These are phyloP conservation scores for Phoebastria nigripes DNA, from an alignment of 2,797 vertebrate species.

Conservation along the genomic window DNA sequence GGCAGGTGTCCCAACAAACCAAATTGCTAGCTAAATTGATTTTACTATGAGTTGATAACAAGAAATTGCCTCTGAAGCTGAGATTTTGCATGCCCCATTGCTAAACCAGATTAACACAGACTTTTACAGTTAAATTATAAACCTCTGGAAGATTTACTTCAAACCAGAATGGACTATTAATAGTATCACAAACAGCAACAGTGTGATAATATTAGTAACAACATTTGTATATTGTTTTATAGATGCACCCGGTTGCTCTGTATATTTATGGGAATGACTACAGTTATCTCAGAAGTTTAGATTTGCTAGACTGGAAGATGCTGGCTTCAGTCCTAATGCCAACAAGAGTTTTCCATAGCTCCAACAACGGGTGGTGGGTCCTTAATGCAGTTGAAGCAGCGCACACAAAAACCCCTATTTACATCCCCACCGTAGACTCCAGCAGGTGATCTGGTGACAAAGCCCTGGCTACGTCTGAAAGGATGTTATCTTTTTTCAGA, in stretches of 20 bases:
- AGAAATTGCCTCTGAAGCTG: not conserved
- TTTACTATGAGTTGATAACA: not conserved
- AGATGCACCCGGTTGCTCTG: not conserved
- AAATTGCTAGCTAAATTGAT: not conserved
- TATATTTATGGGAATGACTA: not conserved
- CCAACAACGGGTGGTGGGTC: not conserved
- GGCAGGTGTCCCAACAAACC: not conserved
- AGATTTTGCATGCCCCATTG: not conserved
- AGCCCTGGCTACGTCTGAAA: not conserved
- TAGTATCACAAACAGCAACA: not conserved
- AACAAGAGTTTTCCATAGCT: not conserved
- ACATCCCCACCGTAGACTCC: not conserved
- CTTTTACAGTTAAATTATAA: not conserved
- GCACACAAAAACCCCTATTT: rapidly evolving
- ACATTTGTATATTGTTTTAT: rapidly evolving
- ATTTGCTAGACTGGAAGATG: not conserved
- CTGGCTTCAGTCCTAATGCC: not conserved
- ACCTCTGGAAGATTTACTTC: not conserved
- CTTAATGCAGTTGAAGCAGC: not conserved
- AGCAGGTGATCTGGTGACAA: not conserved
- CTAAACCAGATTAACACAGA: not conserved
- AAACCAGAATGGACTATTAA: not conserved
- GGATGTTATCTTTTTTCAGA: not conserved
- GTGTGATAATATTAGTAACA: not conserved
- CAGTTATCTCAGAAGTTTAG: not conserved